Percentiles rank a stretch among this genome's conserved stretches.
Evolutionary conservation across 2,888 invertebrate species (phyloP).

Genomic region (Drosophila neotestacea): DNA sequence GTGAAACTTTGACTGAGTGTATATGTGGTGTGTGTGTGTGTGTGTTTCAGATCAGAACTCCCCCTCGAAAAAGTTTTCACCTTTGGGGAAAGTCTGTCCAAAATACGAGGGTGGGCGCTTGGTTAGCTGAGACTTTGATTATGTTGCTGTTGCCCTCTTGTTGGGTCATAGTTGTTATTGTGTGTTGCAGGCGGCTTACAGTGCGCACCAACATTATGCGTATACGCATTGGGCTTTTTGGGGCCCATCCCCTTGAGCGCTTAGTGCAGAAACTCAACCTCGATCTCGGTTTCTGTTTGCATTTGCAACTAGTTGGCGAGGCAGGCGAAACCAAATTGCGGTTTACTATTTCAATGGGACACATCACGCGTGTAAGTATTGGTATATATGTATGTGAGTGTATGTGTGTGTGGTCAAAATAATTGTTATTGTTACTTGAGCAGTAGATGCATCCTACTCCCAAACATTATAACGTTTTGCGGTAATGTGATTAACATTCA

Average conservation of each 20-base stretch:
- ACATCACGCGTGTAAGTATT: slow-evolving; percentile 21
- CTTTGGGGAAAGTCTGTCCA: slow-evolving; percentile 34
- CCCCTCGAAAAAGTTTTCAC: slow-evolving; percentile 17
- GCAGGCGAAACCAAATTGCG: slow-evolving; percentile 66
- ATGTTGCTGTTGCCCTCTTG: slow-evolving; percentile 26
- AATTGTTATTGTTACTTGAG: slow-evolving; percentile 76
- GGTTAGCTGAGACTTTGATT: slow-evolving; percentile 56
- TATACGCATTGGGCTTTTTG: slow-evolving; percentile 41
- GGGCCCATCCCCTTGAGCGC: not conserved
- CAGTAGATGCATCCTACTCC: slow-evolving; percentile 41
- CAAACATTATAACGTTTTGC: slow-evolving; percentile 77
- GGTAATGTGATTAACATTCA: slow-evolving; percentile 79
- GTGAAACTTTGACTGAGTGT: not conserved
- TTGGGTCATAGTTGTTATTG: slow-evolving; percentile 21
- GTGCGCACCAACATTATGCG: slow-evolving; percentile 46
- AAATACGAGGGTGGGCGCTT: slow-evolving; percentile 30
- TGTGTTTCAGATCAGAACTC: slow-evolving; percentile 40
- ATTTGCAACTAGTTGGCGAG: slow-evolving; percentile 63
- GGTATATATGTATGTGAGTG: slow-evolving; percentile 20
- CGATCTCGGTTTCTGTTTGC: slow-evolving; percentile 58
- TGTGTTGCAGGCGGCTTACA: slow-evolving; percentile 37
- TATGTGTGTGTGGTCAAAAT: slow-evolving; percentile 57
- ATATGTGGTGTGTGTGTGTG: slow-evolving; percentile 5
- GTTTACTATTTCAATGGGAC: slow-evolving; percentile 68
- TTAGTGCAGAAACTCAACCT: slow-evolving; percentile 18